Evolutionary conservation across 2,113 vertebrate genomes (phyloP), one percentile per base, ranked within the genome.

Genomic region (Butorides virescens): DNA sequence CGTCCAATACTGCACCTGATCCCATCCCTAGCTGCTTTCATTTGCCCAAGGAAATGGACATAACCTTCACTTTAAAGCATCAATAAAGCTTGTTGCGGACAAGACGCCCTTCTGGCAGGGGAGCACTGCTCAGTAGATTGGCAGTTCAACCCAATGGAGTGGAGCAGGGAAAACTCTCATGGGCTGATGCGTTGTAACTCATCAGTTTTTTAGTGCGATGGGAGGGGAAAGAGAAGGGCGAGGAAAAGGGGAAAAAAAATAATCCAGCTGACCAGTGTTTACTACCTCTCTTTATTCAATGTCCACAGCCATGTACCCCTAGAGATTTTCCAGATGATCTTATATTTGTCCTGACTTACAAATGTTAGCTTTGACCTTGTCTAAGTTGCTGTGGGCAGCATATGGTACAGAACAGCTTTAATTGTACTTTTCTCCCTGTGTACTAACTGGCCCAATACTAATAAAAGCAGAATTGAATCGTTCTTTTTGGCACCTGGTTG

Each of bases 351-450:
- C 93, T 96, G 92, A 84, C 87, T 96, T 97, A 94, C 92, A 97
- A 98, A 97, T 76, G 87, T 85, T 96, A 96, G 75, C 96, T 93
- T 93, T 97, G 96, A 98, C 95, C 98, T 97, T 93, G 98, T 92
- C 97, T 92, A 96, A 97, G 86, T 92, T 96, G 98, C 90, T 98
- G 97, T 95, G 97, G 98, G 98, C 95, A 98, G 98, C 98, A 98
- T 99, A 98, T 98, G 98, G 98, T 97, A 97, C 94, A 63, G 93
- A 98, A 97, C 98, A 97, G 98, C 98, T 97, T 97, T 98, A 98
- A 99, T 98, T 99, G 98, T 97, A 98, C 97, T 98, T 98, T 98
- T 96, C 97, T 98, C 97, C 97, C 96, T 55, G 83, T 70, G 52
- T 94, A 96, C 98, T 98, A 98, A 98, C 97, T 95, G 97, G 97